phyloP scores from a whole-genome alignment of 2,888 invertebrate genomes.

The Eupithecia vulgata region DNA sequence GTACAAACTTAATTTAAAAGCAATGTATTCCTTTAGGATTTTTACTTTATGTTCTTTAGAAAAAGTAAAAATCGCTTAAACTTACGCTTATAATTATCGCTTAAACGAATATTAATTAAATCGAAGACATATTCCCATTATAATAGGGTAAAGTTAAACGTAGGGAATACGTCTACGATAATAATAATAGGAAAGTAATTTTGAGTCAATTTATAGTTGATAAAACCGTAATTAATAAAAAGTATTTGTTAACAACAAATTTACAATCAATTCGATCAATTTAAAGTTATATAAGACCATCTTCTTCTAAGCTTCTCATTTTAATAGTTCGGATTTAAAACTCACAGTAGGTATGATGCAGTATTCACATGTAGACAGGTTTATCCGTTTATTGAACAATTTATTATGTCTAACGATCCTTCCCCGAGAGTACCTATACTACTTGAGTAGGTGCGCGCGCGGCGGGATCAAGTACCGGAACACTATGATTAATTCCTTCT shows the following conservation, averaged over 20 bases:
- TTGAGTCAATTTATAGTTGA: background rate
- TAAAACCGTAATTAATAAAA: background rate
- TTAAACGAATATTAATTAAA: background rate
- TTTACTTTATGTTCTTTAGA: no score
- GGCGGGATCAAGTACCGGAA: constrained; percentile 33
- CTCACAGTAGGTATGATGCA: constrained; percentile 3
- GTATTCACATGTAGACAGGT: constrained; percentile 32
- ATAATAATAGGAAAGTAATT: background rate
- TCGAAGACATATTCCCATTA: background rate
- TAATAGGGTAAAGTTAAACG: background rate
- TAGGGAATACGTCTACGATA: no score
- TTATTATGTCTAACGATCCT: constrained; percentile 41
- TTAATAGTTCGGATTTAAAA: background rate
- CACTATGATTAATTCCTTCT: constrained; percentile 40
- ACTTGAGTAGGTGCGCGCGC: constrained; percentile 22
- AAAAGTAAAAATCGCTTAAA: no score
- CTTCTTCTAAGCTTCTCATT: background rate
- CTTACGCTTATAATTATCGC: background rate
- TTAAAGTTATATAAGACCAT: background rate
- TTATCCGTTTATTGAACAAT: constrained; percentile 42
- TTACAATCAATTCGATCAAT: background rate
- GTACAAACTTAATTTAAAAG: no score
- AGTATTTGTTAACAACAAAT: background rate
- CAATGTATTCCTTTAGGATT: no score
- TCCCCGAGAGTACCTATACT: constrained; percentile 19